Conservation (phyloP, 37 sponge, comb jelly and placozoan species). For the Cladorhizidae sp. region DNA sequence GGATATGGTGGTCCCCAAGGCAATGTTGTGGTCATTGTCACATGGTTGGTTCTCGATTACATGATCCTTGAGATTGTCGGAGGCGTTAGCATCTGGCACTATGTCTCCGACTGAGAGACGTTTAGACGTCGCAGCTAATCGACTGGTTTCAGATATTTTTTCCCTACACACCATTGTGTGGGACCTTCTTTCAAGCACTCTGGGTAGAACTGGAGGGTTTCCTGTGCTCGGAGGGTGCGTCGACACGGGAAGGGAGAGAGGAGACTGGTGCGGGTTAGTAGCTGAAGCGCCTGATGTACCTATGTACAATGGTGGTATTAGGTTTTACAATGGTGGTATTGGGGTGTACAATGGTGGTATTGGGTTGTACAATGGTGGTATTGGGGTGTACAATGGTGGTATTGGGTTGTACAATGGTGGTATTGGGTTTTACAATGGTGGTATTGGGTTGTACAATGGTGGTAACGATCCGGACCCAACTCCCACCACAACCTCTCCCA, state of each 20-base stretch:
- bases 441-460: too few species aligned
- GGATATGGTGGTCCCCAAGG: conserved; percentile 25
- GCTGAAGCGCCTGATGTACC: conserved; percentile 7
- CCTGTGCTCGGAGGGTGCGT: background rate
- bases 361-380: too few species aligned
- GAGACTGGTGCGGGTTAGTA: too few species aligned
- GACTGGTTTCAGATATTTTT: background rate
- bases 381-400: too few species aligned
- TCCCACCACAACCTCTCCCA: too few species aligned
- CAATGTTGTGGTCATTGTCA: conserved; percentile 11
- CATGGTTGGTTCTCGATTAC: conserved; percentile 19
- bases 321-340: too few species aligned
- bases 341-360: too few species aligned
- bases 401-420: too few species aligned
- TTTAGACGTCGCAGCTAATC: background rate
- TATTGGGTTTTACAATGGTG: too few species aligned
- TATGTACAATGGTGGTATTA: too few species aligned
- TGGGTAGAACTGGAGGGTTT: conserved; percentile 9
- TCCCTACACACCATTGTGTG: conserved; percentile 22
- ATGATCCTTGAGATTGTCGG: conserved; percentile 30
- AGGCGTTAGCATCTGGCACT: background rate
- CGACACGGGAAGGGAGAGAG: background rate
- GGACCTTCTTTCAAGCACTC: conserved; percentile 36
- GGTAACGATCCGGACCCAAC: too few species aligned
- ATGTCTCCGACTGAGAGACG: conserved; percentile 32